Evolutionary conservation across 2,113 vertebrate genomes (phyloP), one percentile per base, ranked within the genome.

Genomic region (Hypocryptadius cinnamomeus): DNA sequence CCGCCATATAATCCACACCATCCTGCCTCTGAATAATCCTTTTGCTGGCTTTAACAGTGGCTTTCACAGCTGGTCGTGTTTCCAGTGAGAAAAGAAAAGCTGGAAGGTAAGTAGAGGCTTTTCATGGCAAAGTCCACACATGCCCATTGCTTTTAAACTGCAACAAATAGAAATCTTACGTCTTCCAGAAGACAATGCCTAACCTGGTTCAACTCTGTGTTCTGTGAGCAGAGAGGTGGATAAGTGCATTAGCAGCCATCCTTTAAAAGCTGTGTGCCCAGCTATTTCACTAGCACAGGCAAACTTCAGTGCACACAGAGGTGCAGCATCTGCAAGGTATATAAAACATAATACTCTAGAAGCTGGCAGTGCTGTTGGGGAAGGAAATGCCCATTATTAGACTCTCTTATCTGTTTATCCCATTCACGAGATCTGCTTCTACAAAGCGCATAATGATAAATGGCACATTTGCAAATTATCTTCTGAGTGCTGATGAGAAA

Each of bases 401-500:
- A 21, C 54, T 72, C 71, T 83, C 89, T 94, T 96, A 96, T 93
- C 93, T 96, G 68, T 93, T 94, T 95, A 90, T 79, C 81, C 83
- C 85, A 56, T 96, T 95, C 94, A 87, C 2, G n/a, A 80, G 92
- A 91, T 93, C 88, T 94, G 92, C 85, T 91, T 65, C 88, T 73
- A 89, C 83, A 94, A 93, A 89, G 90, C 33, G 0, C 94, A 71
- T 94, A 96, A 96, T 96, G 95, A 96, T 95, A 96, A 96, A 96
- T 96, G 90, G 84, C 94, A 95, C 94, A 95, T 96, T 96, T 97
- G 91, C 92, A 97, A 96, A 96, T 97, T 93, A 96, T 96, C 94
- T 92, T 95, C 93, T 71, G 92, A 91, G 94, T 77, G 92, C 94
- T 95, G 93, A 96, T 97, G 94, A 95, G 96, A 89, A 96, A 95